Base-by-base conservation (phyloP, 2,888 invertebrate genomes). In the Idaea biselata region DNA sequence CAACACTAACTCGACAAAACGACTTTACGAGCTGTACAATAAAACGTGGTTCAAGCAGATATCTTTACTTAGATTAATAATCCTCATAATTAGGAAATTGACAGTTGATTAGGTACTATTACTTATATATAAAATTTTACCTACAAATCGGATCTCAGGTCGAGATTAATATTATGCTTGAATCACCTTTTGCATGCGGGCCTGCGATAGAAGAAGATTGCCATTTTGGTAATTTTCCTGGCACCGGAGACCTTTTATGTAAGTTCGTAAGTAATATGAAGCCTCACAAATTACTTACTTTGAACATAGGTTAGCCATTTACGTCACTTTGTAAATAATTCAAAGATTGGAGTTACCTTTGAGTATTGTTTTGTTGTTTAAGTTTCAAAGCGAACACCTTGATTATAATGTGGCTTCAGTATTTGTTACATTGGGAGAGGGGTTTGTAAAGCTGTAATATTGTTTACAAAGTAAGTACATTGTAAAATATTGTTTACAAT, bases 391-490 rank as follows among this genome's bases (percentile, higher is more conserved):
- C 14, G 44, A 44, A 44, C 44, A 44, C 56, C 6, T 56, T 56
- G 56, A 56, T 56, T 17, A 33, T 63, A 32, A 32, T 60, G 18
- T 25, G 44, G 44, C 44, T 44, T 44, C 44, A 44, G 44, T 59
- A 60, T 63, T 65, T 62, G 63, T 62, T 66, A 60, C 55, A 60
- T 62, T 62, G 57, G 61, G 60, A 44, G 14, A 11, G 44, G 8
- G 44, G 3, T 44, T 44, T 44, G 44, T 44, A 7, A 44, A 8
- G 44, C 44, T 44, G 3, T 14, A 14, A 8, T 44, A 44, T 44
- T 44, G 25, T 25, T 25, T 25, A 3, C 3, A 25, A 25, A 25
- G 25, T 25, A 25, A 5, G 3, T 25, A 25, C 1, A 5, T 3
- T 25, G 25, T 25, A 25, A n/a, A n/a, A n/a, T 25, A 25, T 25